Evolutionary conservation across 2,113 vertebrate genomes (phyloP), one percentile per base, ranked within the genome.

Genomic region (Sebastes fasciatus): DNA sequence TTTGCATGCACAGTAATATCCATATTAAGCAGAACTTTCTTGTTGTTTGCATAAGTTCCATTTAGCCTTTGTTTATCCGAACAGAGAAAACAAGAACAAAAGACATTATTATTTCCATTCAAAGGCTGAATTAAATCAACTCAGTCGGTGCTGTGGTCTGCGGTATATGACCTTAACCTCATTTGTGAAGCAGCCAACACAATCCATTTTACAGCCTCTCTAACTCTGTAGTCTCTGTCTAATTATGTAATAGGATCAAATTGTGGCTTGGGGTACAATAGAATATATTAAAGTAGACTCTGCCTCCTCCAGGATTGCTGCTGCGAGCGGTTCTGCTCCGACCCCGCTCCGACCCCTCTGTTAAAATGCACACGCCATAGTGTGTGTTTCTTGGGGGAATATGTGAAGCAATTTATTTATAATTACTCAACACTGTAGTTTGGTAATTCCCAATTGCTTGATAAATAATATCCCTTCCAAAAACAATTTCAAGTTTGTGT

Each of bases 201-300:
- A 43, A 84, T 86, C 86, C 45, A 21, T 91, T 91, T 88, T 76
- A 85, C 81, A 84, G 81, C 66, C 66, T 79, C 69, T 82, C 82
- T 45, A 79, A 76, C 79, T 79, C 87, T 52, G 86, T 77, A 83
- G 85, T 82, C 85, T 86, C 84, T 82, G 76, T 90, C 70, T 91
- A 87, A 93, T 92, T 92, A 87, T 90, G 76, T 90, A 92, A 87
- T 65, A 54, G 63, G 83, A 88, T 88, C 73, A 85, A 90, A 92
- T 79, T 86, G 78, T 82, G 76, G 93, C 90, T 86, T 16, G 1
- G 88, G 90, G 91, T 91, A 67, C 79, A 81, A 86, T 88, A 89
- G 80, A 84, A 85, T 85, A 86, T 88, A 90, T 91, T 91, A 84
- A 68, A 62, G 68, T 57, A 60, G 74, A 83, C 65, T 86, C 54